Evolutionary conservation across 2,888 invertebrate genomes (phyloP), one percentile per base, ranked within the genome.

Genomic region (Koerneria pararmatus): DNA sequence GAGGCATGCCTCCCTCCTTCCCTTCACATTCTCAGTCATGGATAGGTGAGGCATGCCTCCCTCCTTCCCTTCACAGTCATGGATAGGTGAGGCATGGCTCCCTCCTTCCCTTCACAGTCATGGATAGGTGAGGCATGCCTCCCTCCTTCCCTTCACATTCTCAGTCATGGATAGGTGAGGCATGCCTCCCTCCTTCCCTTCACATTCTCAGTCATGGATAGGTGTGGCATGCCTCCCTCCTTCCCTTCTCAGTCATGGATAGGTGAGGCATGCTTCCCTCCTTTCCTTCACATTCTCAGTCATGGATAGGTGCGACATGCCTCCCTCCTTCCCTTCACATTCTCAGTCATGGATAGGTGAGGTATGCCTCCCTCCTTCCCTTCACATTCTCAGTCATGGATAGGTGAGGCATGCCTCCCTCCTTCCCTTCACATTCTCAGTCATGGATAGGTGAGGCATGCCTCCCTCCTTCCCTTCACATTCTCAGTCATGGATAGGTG

Each of bases 161-260:
- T 32, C n/a, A 19, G 97, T 97, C 24, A 95, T 95, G 85, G 87
- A 87, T 76, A 83, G 86, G 85, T 85, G 51, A 65, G 60, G n/a
- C n/a, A n/a, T 22, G n/a, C 24, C 6, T 51, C 3, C 31, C 1
- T 31, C 35, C 15, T 29, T 60, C 11, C 29, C 53, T 8, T 35
- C 51, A 2, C 37, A 56, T 65, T 41, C 19, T 32, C n/a, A 48
- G 27, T 49, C 27, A 48, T 5, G 34, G 15, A 8, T 41, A 24
- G 60, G 19, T 62, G n/a, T n/a, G n/a, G n/a, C n/a, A n/a, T n/a
- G n/a, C n/a, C n/a, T n/a, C n/a, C n/a, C n/a, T n/a, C n/a, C n/a
- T n/a, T n/a, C n/a, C n/a, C n/a, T n/a, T n/a, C n/a, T n/a, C n/a
- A 19, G 97, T 97, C 24, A 95, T 95, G 85, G 87, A 87, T 76